A percentile compares a stretch with the other conserved stretches of the same genome.
These are phyloP conservation scores for Pseudonaja textilis DNA, from an alignment of 2,113 vertebrate species.

Conservation along the genomic window DNA sequence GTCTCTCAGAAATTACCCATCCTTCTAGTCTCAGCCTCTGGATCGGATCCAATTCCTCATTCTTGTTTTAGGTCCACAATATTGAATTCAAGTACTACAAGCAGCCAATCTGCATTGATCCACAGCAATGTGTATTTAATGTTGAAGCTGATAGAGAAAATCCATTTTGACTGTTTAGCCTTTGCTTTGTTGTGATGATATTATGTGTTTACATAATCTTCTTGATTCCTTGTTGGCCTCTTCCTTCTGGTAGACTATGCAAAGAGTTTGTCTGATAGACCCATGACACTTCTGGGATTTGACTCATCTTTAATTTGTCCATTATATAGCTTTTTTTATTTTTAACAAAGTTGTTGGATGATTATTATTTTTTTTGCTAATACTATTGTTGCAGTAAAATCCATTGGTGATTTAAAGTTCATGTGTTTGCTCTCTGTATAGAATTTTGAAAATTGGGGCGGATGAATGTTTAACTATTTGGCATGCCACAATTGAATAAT, in stretches of 20 bases:
- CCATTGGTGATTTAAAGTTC: neutral
- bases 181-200: neutral
- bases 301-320: neutral
- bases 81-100: neutral
- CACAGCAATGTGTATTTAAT: neutral
- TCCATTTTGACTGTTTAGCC: neutral
- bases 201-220: neutral
- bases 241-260: neutral
- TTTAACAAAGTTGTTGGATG: neutral
- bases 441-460: neutral
- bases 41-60: neutral
- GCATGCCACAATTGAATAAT: neutral
- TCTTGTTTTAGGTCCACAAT: neutral
- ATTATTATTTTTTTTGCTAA: neutral
- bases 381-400: neutral
- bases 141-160: neutral
- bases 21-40: neutral
- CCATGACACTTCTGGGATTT: neutral
- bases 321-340: neutral
- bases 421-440: neutral
- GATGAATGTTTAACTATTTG: neutral
- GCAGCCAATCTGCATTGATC: neutral
- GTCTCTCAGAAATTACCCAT: neutral
- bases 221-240: neutral
- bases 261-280: neutral